phyloP scores from a whole-genome alignment of 2,113 vertebrate genomes.

The Plecturocebus donacophilus region DNA sequence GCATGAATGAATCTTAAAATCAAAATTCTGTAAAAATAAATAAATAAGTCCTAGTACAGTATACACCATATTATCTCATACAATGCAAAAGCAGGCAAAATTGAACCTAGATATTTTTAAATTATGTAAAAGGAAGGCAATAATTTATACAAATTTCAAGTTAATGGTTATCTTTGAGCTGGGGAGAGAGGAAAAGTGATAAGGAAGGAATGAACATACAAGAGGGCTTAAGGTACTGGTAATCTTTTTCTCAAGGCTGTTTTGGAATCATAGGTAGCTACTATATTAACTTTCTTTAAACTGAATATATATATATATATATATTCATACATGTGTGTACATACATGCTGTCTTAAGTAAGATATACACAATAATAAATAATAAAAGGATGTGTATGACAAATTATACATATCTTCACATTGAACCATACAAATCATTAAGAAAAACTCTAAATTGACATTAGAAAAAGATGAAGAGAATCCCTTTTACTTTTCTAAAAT shows the following conservation, averaged over 20 bases:
- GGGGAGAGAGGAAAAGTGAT: not conserved
- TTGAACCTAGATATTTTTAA: not conserved
- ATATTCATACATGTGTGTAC: not conserved
- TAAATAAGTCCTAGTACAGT: not conserved
- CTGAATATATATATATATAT: not conserved
- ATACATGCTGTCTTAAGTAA: not conserved
- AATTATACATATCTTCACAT: not conserved
- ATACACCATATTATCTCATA: not conserved
- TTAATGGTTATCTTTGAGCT: not conserved
- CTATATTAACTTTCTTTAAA: not conserved
- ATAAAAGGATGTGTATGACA: not conserved
- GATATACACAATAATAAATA: not conserved
- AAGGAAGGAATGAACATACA: not conserved
- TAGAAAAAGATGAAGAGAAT: constrained; percentile 33
- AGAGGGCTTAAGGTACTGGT: not conserved
- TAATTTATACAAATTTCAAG: not conserved
- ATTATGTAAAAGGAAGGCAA: not conserved
- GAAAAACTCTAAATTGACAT: not conserved
- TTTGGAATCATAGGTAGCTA: not conserved
- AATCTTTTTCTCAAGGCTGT: not conserved
- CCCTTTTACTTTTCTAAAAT: constrained; percentile 42
- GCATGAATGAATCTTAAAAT: not conserved
- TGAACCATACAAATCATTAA: not conserved
- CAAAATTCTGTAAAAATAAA: not conserved
- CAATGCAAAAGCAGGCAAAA: not conserved